Evolutionary conservation across 2,113 vertebrate species (phyloP).

Genomic region (Oreotrochilus melanogaster): DNA sequence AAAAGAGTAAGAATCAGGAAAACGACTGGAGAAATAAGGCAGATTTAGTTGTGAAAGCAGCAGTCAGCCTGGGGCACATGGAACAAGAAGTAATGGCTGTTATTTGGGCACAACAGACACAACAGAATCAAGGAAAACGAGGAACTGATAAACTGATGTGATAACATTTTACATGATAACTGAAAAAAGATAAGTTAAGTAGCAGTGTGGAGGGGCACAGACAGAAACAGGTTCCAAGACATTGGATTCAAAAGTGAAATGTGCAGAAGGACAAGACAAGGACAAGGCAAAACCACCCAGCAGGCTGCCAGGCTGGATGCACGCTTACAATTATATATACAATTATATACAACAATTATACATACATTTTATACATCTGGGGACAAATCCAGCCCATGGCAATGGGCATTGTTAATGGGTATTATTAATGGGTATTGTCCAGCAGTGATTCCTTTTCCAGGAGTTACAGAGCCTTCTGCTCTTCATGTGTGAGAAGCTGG

Average conservation of each 20-base stretch:
- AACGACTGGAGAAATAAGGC: background rate
- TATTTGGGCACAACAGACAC: background rate
- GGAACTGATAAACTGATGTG: background rate
- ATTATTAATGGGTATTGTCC: too few relatives aligned
- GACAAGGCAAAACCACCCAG: background rate
- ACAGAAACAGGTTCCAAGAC: background rate
- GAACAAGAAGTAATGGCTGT: background rate
- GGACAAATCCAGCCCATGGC: too few relatives aligned
- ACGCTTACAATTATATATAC: too few relatives aligned
- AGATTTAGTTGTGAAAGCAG: background rate
- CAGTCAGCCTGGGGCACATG: background rate
- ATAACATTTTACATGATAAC: background rate
- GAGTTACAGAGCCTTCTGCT: background rate
- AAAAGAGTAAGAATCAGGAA: background rate
- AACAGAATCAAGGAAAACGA: background rate
- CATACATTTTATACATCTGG: too few relatives aligned
- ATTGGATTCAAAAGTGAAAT: background rate
- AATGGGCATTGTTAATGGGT: too few relatives aligned
- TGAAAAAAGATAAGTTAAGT: background rate
- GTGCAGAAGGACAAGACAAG: background rate
- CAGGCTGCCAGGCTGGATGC: background rate
- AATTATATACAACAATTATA: too few relatives aligned
- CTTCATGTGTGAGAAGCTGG: too few relatives aligned
- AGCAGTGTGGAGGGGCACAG: background rate
- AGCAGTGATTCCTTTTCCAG: too few relatives aligned